Percentiles rank a stretch among this genome's conserved stretches.
phyloP scores from a whole-genome alignment of 2,888 invertebrate genomes.

The Lagria hirta region DNA sequence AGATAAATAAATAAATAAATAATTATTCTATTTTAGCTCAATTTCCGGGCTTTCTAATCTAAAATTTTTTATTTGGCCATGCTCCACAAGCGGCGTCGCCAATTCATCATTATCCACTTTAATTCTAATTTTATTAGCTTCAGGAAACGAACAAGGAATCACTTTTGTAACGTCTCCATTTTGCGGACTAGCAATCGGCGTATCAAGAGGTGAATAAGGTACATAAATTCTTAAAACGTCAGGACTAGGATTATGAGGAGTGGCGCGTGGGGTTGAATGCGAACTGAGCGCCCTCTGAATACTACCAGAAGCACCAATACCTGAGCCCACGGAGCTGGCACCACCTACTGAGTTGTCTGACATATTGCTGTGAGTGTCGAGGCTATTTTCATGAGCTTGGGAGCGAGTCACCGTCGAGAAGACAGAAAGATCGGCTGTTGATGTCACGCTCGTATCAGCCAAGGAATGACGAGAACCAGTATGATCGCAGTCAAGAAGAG shows the following conservation, averaged over 20 bases:
- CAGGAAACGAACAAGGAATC: constrained; percentile 59
- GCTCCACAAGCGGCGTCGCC: constrained; percentile 64
- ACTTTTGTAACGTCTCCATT: constrained; percentile 54
- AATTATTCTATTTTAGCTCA: constrained; percentile 47
- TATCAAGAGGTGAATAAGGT: constrained; percentile 67
- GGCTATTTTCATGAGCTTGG: constrained; percentile 72
- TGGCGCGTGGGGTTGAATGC: constrained; percentile 66
- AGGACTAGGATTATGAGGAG: constrained; percentile 67
- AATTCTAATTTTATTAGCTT: constrained; percentile 73
- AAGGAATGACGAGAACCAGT: constrained; percentile 76
- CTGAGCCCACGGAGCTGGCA: constrained; percentile 53
- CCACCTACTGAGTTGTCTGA: constrained; percentile 71
- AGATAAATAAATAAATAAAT: too few relatives aligned
- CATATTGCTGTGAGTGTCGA: constrained; percentile 75
- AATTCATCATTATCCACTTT: constrained; percentile 70
- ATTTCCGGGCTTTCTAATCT: constrained; percentile 49
- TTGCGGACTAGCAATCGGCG: constrained; percentile 57
- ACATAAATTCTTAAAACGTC: constrained; percentile 80
- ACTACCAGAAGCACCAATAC: constrained; percentile 53
- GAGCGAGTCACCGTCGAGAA: constrained; percentile 73
- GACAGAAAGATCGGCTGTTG: constrained; percentile 79
- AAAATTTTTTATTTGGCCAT: constrained; percentile 57
- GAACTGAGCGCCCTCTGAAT: constrained; percentile 58
- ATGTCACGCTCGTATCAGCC: constrained; percentile 81
- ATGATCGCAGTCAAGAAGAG: constrained; percentile 60